A percentile compares a stretch with the other conserved stretches of the same genome.
Evolutionary conservation across 53 echinoderm and acorn worm species (phyloP).

Genomic region (Astropecten irregularis): DNA sequence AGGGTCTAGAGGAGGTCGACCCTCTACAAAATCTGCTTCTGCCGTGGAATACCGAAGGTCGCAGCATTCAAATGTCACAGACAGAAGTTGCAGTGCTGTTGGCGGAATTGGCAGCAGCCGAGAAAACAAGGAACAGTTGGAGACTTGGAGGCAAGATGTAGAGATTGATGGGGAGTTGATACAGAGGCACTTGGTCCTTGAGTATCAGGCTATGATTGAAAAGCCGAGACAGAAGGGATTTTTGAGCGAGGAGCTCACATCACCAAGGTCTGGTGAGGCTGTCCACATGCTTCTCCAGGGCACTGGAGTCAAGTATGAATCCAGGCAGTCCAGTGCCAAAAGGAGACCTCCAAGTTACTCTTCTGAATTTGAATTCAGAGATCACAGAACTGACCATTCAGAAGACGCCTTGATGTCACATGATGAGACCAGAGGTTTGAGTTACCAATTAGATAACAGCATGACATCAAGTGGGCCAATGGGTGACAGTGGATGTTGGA

Average conservation of each 20-base stretch:
- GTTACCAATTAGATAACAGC: not conserved
- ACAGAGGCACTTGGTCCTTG: conserved; percentile 19
- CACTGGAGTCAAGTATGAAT: conserved; percentile 5
- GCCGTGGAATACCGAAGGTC: not conserved
- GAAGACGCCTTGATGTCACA: not conserved
- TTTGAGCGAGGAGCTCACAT: conserved; percentile 3
- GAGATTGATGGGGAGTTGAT: conserved; percentile 25
- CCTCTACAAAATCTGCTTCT: conserved; percentile 10
- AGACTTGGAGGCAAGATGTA: conserved; percentile 17
- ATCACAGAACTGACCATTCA: not conserved
- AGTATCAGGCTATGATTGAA: conserved; percentile 40
- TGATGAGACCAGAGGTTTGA: not conserved
- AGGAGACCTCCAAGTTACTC: not conserved
- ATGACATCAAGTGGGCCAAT: not conserved
- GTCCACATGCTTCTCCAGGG: conserved; percentile 33
- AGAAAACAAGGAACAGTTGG: not conserved
- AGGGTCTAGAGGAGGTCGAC: not conserved
- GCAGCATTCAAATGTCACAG: not conserved
- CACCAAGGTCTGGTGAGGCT: conserved; percentile 9
- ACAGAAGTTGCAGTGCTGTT: conserved; percentile 14
- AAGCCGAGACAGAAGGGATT: not conserved
- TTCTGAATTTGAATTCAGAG: conserved; percentile 16
- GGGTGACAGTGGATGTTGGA: conserved; percentile 67
- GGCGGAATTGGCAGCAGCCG: not conserved
- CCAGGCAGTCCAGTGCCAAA: conserved; percentile 5